These are phyloP conservation scores for Drosophila rhopaloa DNA, from an alignment of 1,140 invertebrate genomes.

Conservation along the genomic window DNA sequence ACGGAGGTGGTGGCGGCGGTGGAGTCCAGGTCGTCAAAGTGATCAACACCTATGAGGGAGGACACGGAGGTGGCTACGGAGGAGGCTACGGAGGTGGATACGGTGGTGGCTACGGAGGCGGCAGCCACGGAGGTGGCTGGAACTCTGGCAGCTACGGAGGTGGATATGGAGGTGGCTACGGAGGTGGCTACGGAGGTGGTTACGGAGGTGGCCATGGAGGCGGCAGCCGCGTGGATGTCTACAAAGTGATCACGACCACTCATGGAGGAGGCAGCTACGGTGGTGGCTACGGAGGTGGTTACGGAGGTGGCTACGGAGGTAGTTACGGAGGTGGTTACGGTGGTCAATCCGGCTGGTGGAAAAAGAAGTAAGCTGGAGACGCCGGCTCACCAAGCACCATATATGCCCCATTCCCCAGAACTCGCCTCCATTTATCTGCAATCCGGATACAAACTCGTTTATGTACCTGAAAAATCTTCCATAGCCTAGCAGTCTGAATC, in stretches of 20 bases:
- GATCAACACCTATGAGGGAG: conserved; percentile 24
- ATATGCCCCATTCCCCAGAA: not conserved
- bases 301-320: conserved; percentile 33
- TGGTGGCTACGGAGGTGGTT: conserved; percentile 35
- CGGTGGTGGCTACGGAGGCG: conserved; percentile 34
- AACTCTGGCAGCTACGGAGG: conserved; percentile 39
- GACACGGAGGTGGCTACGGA: conserved; percentile 25
- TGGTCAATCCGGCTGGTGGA: conserved; percentile 67
- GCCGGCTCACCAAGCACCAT: not conserved
- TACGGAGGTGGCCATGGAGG: conserved; percentile 21
- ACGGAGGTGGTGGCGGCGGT: conserved; percentile 43
- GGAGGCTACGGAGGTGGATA: conserved; percentile 28
- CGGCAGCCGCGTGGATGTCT: conserved; percentile 39
- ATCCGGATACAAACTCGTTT: conserved; percentile 49
- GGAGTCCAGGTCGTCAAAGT: conserved; percentile 39
- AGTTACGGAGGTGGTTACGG: conserved; percentile 39
- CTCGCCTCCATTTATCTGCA: conserved; percentile 15
- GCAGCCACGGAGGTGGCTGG: conserved; percentile 37
- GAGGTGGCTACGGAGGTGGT: conserved; percentile 28
- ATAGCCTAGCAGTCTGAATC: conserved; percentile 4
- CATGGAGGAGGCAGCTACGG: conserved; percentile 38
- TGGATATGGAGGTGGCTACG: conserved; percentile 17
- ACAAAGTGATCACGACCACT: conserved; percentile 49
- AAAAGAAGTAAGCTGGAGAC: conserved; percentile 46
- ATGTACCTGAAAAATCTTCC: conserved; percentile 43